Base-by-base conservation (phyloP, 1,140 invertebrate genomes). In the Pseudoatta argentina region DNA sequence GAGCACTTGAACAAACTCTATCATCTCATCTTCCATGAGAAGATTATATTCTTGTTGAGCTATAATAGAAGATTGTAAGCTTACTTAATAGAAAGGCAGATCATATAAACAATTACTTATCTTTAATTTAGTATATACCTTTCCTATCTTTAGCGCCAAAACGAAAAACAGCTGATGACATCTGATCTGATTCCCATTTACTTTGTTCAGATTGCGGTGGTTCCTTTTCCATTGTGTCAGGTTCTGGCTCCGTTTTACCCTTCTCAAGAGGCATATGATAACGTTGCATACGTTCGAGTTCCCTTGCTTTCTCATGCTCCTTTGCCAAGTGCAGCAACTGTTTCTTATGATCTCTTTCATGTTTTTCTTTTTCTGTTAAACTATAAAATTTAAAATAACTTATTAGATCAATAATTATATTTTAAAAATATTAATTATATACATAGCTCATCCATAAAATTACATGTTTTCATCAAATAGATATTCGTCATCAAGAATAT, bases 161-260 rank as follows among this genome's bases (percentile, higher is more conserved):
- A 91, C 97, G 96, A 93, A 99, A 97, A 53, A 98, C 96, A 24
- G 99, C 99, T n/a, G 98, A 98, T 30, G 97, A 97, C 95, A 99
- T 97, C 95, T 99, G 98, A 94, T 99, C 99, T 82, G 99, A 98
- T 96, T 99, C 99, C 99, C 99, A 99, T 96, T 99, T 98, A 87
- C 97, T 97, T 94, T 99, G 99, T 94, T 99, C 99, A 7, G 98
- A 98, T 94, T 99, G 98, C 1, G 98, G 97, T 53, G 97, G 96
- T 92, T 99, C 98, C 44, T 98, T 97, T 95, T 99, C 99, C 73
- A 0, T 24, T 27, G 39, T 99, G 85, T 98, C 97, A 66, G 96
- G 96, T 87, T 96, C 91, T 87, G 95, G 96, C 96, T 93, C 93
- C 91, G 73, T 64, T 87, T 95, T 96, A 94, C 96, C 95, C 93